Evolutionary conservation across 2,797 vertebrate species (phyloP).

Genomic region (Hemitrygon akajei): DNA sequence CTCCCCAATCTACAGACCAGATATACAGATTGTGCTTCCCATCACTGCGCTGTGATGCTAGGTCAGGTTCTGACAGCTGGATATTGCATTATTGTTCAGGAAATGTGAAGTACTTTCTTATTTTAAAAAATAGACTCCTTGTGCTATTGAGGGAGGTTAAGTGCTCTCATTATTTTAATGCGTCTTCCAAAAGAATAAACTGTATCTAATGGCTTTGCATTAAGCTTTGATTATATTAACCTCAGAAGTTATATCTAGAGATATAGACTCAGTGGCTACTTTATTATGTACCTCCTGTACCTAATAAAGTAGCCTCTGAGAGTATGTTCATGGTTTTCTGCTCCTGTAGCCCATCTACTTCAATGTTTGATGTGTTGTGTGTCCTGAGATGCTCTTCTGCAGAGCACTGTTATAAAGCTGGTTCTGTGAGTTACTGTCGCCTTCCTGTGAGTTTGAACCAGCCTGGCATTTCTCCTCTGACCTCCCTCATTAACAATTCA

Average conservation of each 20-base stretch:
- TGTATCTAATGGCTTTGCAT: not conserved
- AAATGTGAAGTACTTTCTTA: not conserved
- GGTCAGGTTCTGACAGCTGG: not conserved
- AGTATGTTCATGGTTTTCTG: too few species aligned
- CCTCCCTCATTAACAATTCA: too few species aligned
- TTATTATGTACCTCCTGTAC: too few species aligned
- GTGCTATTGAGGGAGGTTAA: not conserved
- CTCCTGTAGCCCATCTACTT: too few species aligned
- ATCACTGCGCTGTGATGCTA: not conserved
- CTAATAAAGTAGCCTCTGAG: too few species aligned
- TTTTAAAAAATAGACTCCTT: not conserved
- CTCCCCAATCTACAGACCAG: not conserved
- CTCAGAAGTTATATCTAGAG: not conserved
- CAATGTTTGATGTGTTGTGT: too few species aligned
- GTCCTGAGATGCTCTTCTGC: too few species aligned
- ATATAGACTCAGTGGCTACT: too few species aligned
- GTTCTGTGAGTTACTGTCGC: too few species aligned
- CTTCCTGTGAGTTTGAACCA: too few species aligned
- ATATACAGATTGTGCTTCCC: not conserved
- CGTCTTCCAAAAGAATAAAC: not conserved
- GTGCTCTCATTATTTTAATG: not conserved
- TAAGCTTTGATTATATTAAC: not conserved
- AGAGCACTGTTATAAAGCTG: too few species aligned
- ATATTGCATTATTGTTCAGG: not conserved
- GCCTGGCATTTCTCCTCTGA: too few species aligned